phyloP scores from a whole-genome alignment of 1,140 invertebrate species.

The Ceratosolen fusciceps region DNA sequence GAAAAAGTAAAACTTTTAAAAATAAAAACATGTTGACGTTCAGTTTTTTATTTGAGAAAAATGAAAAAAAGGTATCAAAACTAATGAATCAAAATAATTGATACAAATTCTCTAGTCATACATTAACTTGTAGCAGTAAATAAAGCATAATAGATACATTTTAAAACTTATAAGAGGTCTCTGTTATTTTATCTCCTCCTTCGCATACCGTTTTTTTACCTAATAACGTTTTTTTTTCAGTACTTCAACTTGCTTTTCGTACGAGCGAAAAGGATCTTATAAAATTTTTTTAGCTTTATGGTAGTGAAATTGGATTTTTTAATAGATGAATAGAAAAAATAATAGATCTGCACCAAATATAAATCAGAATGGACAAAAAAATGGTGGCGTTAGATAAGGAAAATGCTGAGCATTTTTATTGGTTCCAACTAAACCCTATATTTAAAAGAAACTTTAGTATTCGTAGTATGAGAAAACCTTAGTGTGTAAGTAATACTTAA shows the following conservation, averaged over 20 bases:
- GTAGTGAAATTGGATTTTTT: slow-evolving; percentile 56
- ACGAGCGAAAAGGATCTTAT: slow-evolving; percentile 56
- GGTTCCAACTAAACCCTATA: slow-evolving; percentile 52
- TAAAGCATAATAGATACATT: slow-evolving; percentile 53
- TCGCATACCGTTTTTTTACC: not conserved
- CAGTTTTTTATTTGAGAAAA: not conserved
- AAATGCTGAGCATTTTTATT: slow-evolving; percentile 68
- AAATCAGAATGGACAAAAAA: slow-evolving; percentile 44
- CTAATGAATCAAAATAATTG: slow-evolving; percentile 50
- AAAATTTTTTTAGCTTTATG: slow-evolving; percentile 70
- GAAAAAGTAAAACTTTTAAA: slow-evolving; percentile 10
- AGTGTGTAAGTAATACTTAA: not conserved
- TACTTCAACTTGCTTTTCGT: not conserved
- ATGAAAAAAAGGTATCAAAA: slow-evolving; percentile 19
- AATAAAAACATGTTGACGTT: slow-evolving; percentile 44
- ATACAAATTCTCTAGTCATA: slow-evolving; percentile 49
- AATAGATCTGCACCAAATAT: slow-evolving; percentile 1
- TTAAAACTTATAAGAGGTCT: slow-evolving; percentile 59
- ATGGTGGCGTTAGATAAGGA: slow-evolving; percentile 64
- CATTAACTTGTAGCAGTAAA: slow-evolving; percentile 31
- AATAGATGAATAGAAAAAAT: slow-evolving; percentile 38
- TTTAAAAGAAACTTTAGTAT: not conserved
- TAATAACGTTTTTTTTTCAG: not conserved
- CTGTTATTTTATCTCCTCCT: not conserved
- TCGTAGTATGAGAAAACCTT: not conserved